phyloP scores from a whole-genome alignment of 2,888 invertebrate genomes.

The Parapristionchus giblindavisi region DNA sequence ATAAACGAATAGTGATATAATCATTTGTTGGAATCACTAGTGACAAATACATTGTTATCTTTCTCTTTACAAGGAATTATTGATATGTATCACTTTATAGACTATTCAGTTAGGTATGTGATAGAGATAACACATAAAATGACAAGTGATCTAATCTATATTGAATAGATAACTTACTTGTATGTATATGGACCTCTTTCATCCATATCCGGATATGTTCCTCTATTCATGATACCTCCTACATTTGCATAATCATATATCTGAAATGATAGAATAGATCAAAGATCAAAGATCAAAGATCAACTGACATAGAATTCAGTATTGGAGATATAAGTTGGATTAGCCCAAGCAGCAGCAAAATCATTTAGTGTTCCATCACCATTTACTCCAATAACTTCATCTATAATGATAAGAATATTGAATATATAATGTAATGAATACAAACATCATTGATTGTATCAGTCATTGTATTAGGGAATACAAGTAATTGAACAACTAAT shows the following conservation, averaged over 20 bases:
- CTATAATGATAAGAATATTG: background rate
- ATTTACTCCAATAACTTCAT: constrained; percentile 51
- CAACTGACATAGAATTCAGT: constrained; percentile 32
- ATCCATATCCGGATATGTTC: constrained; percentile 53
- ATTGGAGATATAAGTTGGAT: background rate
- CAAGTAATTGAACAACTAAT: constrained; percentile 51
- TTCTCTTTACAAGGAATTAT: no score
- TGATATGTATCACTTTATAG: no score
- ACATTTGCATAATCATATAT: constrained; percentile 57
- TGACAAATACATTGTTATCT: no score
- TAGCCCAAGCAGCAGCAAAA: constrained; percentile 45
- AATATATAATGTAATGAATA: background rate
- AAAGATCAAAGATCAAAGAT: background rate
- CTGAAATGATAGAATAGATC: constrained; percentile 38
- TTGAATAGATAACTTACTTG: no score
- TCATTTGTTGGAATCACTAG: no score
- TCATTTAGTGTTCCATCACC: constrained; percentile 54
- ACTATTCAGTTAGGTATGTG: no score
- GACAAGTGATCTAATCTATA: no score
- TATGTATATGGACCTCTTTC: constrained; percentile 60
- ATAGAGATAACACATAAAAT: no score
- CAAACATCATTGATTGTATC: constrained; percentile 50
- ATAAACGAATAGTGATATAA: no score
- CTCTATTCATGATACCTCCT: constrained; percentile 57
- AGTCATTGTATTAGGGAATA: constrained; percentile 49